Evolutionary conservation across 2,888 invertebrate genomes (phyloP), one percentile per base, ranked within the genome.

Genomic region (Exephanes ischioxanthus): DNA sequence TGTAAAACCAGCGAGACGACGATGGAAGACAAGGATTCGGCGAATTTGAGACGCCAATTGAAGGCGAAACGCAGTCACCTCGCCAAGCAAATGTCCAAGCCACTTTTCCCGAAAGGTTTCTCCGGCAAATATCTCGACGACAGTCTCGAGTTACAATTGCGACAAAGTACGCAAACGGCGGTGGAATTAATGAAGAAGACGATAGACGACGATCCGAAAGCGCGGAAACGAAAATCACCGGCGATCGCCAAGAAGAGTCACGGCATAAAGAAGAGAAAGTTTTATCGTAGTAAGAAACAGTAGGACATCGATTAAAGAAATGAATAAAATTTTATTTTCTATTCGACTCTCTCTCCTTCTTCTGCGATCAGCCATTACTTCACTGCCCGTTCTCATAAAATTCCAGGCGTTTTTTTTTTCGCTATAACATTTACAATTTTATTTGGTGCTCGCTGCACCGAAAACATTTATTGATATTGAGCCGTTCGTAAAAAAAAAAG

Each of bases 31-130:
- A 90, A 94, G 87, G 94, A 94, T 87, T 87, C 90, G 1, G 94
- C 95, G 90, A 95, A 94, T 92, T 93, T 90, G 85, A 94, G 93
- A 93, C 95, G 94, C 71, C 94, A 94, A 1, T 86, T 96, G 1
- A 94, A 94, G 33, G 92, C 91, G 0, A 96, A 95, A 89, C 94
- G 95, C 80, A 95, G 95, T 77, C 95, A 96, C 33, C 91, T 97
- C 5, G 93, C 94, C 14, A 86, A 93, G 0, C 90, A 96, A 71
- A 90, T 97, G 22, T 92, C 94, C 0, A 95, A 95, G 63, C 96
- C 96, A 0, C 91, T 97, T 51, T 96, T 97, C 89, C 97, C 97
- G 0, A 95, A 94, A 90, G 96, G 96, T 0, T 96, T 96, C 91
- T 96, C 96, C 80, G 96, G 95, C 89, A 96, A 95, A 89, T 96